Percentiles rank a stretch among this genome's conserved stretches.
These are phyloP conservation scores for Xylota segnis DNA, from an alignment of 2,888 invertebrate genomes.

Conservation along the genomic window DNA sequence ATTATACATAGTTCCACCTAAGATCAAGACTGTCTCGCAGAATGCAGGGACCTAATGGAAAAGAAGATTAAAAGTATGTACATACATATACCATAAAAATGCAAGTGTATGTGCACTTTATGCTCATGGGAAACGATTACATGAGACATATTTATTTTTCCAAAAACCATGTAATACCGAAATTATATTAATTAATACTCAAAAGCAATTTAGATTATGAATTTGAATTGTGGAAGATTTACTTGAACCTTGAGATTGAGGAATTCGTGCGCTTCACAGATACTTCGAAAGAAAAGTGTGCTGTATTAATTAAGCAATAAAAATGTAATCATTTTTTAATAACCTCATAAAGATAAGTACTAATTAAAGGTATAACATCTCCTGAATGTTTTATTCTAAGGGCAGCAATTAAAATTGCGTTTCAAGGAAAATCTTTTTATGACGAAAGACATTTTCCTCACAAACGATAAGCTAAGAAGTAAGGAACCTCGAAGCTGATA, in stretches of 20 bases:
- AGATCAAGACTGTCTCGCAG: too few relatives aligned
- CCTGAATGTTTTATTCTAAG: not conserved
- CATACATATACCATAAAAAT: too few relatives aligned
- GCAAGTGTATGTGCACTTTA: too few relatives aligned
- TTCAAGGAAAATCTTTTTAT: not conserved
- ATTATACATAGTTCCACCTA: too few relatives aligned
- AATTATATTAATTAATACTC: conserved; percentile 8
- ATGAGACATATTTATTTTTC: not conserved
- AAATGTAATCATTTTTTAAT: conserved; percentile 29
- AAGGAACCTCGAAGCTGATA: not conserved
- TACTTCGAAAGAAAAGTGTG: not conserved
- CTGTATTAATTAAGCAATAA: conserved; percentile 7
- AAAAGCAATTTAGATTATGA: conserved; percentile 18
- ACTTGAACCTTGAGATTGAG: not conserved
- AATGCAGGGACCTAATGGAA: too few relatives aligned
- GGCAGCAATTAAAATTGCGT: conserved; percentile 11
- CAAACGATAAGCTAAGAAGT: not conserved
- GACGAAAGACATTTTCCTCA: not conserved
- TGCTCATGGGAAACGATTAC: not conserved
- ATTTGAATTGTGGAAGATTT: not conserved
- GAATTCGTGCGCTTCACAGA: not conserved
- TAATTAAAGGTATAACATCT: conserved; percentile 10
- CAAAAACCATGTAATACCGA: not conserved
- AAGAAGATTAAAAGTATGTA: too few relatives aligned
- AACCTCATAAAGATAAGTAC: conserved; percentile 21